Evolutionary conservation across 2,888 invertebrate genomes (phyloP), one percentile per base, ranked within the genome.

Genomic region (Parapristionchus giblindavisi): DNA sequence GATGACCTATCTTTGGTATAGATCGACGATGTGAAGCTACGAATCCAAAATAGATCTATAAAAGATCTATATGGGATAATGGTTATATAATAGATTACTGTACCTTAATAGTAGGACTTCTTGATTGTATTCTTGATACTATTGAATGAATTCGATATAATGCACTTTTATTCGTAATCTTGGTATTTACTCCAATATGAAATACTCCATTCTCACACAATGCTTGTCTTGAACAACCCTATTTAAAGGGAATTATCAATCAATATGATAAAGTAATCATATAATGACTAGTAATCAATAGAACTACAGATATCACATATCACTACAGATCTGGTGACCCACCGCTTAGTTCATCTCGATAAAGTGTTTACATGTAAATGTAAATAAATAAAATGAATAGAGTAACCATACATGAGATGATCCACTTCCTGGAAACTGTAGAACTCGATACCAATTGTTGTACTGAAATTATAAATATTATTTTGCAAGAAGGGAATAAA

Each of bases 11-110:
- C n/a, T 68, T 56, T 2, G 77, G 70, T n/a, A 80, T 74, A 29
- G 75, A 75, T 36, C 80, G 71, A 1, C 75, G 76, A 48, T 80
- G 77, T 0, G 77, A 77, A 21, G 75, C 75, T 3, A 83, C 75
- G 2, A 79, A 63, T 21, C 81, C 80, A 29, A 83, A 82, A 6
- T 3, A 72, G 14, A 83, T 60, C 61, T 76, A 77, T 58, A 40
- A 29, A 3, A 66, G n/a, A n/a, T n/a, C 52, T 60, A 54, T 38
- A 24, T 66, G 5, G 8, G n/a, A 36, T 34, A 6, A 21, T 40
- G 3, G 29, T 24, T 3, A 27, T 2, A 65, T 27, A n/a, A 43
- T n/a, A 14, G 29, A 3, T 17, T 27, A 40, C 3, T 27, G 3
- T 43, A 66, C 70, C 56, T 71, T 71, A 40, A 71, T 51, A 8